Base-by-base conservation (phyloP, 2,888 invertebrate species). In the Caenorhabditis becei region DNA sequence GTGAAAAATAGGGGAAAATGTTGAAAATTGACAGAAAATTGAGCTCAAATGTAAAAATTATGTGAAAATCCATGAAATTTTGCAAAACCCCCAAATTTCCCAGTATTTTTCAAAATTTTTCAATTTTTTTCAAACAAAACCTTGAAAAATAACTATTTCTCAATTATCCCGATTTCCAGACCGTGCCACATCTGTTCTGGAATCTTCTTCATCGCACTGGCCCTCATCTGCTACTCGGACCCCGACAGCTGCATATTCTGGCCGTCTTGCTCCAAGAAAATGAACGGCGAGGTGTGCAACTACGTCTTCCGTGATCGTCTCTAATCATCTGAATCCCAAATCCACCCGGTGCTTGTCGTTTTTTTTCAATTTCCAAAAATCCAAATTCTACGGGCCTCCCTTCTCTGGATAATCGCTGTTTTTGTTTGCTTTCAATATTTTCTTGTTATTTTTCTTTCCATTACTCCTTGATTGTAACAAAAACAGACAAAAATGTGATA, bases 131-230 rank as follows among this genome's bases (percentile, higher is more conserved):
- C n/a, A n/a, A n/a, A n/a, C n/a, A 35, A 35, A 35, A 5, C 35
- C 5, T 35, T 35, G 35, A 35, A 35, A 35, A 35, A 8, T 35
- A 35, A 8, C 10, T 35, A 35, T 56, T 56, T 58, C 23, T 8
- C 24, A 28, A n/a, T n/a, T n/a, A n/a, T n/a, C n/a, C n/a, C n/a
- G n/a, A n/a, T n/a, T 77, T 88, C 56, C 80, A 97, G 96, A 92
- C 98, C 98, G 0, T 99, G 98, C 92, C 97, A 97, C 61, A 96
- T 97, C 85, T 99, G 98, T 93, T 96, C 96, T 91, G 93, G 97
- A 69, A 95, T 98, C 86, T 99, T 99, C 93, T 93, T 97, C 66
- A 95, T 95, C 47, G 96, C 97, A 24, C 95, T 97, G 70, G 95
- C 95, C 90, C 94, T 98, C 23, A 95, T 97, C 84, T 99, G 98